A percentile compares a stretch with the other conserved stretches of the same genome.
Conservation (phyloP, 2,797 vertebrate species). For the Phoeniculus purpureus region DNA sequence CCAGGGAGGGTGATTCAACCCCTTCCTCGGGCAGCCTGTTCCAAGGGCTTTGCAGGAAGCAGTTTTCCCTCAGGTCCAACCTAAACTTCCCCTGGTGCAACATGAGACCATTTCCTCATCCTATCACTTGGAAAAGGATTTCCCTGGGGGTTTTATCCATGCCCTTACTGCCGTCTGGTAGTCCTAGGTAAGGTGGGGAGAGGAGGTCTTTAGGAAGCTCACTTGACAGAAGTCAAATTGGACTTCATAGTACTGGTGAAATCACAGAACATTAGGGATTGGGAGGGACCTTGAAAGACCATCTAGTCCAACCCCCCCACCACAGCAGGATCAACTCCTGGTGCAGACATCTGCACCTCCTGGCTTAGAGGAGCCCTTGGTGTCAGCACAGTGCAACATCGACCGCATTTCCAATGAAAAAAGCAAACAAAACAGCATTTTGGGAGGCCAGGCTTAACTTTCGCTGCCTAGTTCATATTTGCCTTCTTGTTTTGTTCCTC, state of each 20-base stretch:
- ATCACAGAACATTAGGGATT: no score
- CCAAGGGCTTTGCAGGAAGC: no score
- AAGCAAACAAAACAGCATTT: neutral
- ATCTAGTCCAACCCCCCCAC: neutral
- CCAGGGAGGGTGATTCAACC: no score
- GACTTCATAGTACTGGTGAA: no score
- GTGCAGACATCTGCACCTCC: neutral
- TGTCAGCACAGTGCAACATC: neutral
- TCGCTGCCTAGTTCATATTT: slow-evolving; percentile 1
- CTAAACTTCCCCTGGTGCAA: no score
- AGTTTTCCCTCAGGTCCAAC: no score
- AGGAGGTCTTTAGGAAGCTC: neutral
- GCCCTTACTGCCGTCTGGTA: neutral
- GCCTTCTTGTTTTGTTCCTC: slow-evolving; percentile 45
- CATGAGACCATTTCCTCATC: no score
- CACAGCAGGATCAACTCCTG: accelerated
- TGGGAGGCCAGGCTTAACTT: neutral
- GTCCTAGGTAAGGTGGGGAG: neutral
- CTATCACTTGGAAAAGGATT: neutral
- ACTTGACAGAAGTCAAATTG: neutral
- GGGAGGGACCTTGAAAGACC: neutral
- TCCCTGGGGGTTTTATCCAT: neutral
- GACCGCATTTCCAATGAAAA: neutral
- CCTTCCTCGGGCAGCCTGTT: no score
- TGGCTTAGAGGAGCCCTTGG: neutral